Percentiles rank a stretch among this genome's conserved stretches.
These are phyloP conservation scores for Alentia gelatinosa DNA, from an alignment of 2,888 invertebrate species.

Conservation along the genomic window DNA sequence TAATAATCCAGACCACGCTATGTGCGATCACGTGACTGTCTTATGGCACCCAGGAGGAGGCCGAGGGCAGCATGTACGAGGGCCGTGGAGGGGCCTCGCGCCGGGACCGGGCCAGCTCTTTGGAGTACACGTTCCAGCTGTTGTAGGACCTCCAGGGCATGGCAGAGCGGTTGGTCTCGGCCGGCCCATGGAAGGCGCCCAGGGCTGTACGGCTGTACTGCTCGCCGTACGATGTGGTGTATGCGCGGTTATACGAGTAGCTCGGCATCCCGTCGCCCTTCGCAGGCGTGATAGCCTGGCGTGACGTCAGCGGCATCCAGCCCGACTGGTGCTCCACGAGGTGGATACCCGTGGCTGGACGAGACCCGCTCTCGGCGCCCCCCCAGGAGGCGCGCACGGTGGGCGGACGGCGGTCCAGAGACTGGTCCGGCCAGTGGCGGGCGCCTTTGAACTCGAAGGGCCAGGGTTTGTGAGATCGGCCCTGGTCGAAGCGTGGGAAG, in stretches of 20 bases:
- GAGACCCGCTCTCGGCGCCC: neutral
- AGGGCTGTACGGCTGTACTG: neutral
- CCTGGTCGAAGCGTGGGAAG: neutral
- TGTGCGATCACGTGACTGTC: neutral
- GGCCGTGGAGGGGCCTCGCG: constrained; percentile 19
- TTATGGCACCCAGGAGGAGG: constrained; percentile 45
- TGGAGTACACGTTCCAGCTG: constrained; percentile 39
- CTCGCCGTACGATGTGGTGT: constrained; percentile 37
- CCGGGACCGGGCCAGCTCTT: constrained; percentile 20
- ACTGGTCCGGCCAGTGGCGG: constrained; percentile 44
- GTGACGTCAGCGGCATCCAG: constrained; percentile 32
- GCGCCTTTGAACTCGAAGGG: constrained; percentile 49
- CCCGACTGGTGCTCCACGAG: neutral
- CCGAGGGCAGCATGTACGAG: constrained; percentile 50
- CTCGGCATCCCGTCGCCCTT: neutral
- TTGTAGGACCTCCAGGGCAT: constrained; percentile 40
- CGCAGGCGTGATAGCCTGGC: neutral
- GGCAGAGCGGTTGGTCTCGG: neutral
- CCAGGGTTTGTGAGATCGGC: constrained; percentile 21
- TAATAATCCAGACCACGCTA: neutral
- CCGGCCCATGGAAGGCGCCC: neutral
- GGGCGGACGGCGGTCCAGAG: constrained; percentile 2
- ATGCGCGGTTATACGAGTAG: constrained; percentile 5
- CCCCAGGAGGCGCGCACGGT: constrained; percentile 18
- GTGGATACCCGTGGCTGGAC: neutral